Evolutionary conservation across 2,888 invertebrate genomes (phyloP).

Genomic region (Incurvaria masculella): DNA sequence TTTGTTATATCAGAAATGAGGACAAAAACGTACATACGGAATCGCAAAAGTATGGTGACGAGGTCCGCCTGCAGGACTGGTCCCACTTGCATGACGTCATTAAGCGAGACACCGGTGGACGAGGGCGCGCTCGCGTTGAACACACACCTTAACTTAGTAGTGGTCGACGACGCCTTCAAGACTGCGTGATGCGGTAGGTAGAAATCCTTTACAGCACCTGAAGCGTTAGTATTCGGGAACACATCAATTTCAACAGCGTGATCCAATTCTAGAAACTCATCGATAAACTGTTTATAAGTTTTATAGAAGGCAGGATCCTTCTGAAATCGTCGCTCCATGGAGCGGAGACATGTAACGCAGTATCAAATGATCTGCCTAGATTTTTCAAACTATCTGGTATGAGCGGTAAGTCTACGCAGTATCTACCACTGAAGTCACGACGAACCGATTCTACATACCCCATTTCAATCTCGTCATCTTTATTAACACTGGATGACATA

Average conservation of each 20-base stretch:
- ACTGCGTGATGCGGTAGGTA: constrained; percentile 18
- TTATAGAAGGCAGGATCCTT: constrained; percentile 7
- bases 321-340: constrained; percentile 8
- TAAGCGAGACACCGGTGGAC: constrained; percentile 17
- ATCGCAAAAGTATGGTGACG: constrained; percentile 16
- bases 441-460: constrained; percentile 10
- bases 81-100: constrained; percentile 19
- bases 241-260: constrained; percentile 10
- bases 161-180: constrained; percentile 11
- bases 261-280: constrained; percentile 12
- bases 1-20: constrained; percentile 18
- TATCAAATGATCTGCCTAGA: constrained; percentile 6
- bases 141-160: constrained; percentile 17
- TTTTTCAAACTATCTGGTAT: constrained; percentile 1
- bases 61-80: constrained; percentile 18
- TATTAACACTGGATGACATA: not conserved
- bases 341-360: constrained; percentile 1
- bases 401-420: constrained; percentile 13
- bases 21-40: constrained; percentile 13
- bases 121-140: constrained; percentile 17
- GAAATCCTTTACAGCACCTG: constrained; percentile 7
- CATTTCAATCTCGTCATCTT: constrained; percentile 13
- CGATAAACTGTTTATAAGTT: constrained; percentile 10
- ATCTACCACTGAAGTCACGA: constrained; percentile 12
- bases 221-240: not conserved